Conservation (phyloP, 1,140 invertebrate species). For the Leptoteleia sp. region DNA sequence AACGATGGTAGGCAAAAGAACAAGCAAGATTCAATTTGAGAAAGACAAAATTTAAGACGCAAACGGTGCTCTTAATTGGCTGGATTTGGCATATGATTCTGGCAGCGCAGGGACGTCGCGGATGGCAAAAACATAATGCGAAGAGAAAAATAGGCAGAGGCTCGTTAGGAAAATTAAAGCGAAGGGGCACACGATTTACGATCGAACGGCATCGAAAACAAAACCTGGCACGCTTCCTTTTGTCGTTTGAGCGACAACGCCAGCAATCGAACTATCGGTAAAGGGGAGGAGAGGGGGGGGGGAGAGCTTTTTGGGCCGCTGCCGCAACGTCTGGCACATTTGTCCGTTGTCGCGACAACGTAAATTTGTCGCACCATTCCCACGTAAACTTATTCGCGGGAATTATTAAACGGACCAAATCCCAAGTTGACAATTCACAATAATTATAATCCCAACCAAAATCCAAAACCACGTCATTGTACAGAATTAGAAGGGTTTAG, state of each 20-base stretch:
- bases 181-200: slow-evolving; percentile 23
- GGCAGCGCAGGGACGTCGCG: slow-evolving; percentile 14
- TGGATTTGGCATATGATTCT: slow-evolving; percentile 30
- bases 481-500: too few relatives aligned
- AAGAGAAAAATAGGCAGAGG: slow-evolving; percentile 10
- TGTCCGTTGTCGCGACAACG: slow-evolving; percentile 46
- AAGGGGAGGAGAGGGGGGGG: neutral
- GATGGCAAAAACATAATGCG: slow-evolving; percentile 10
- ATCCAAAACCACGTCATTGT: too few relatives aligned
- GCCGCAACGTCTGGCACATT: slow-evolving; percentile 51
- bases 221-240: slow-evolving; percentile 57
- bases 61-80: slow-evolving; percentile 40
- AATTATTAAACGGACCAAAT: slow-evolving; percentile 17
- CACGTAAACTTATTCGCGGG: slow-evolving; percentile 13
- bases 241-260: slow-evolving; percentile 39
- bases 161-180: slow-evolving; percentile 38
- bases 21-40: too few relatives aligned
- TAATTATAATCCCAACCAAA: neutral
- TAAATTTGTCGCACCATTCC: slow-evolving; percentile 44
- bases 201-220: slow-evolving; percentile 41
- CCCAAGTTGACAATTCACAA: slow-evolving; percentile 2
- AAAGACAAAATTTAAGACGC: too few relatives aligned
- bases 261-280: slow-evolving; percentile 33
- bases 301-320: slow-evolving; percentile 15
- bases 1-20: too few relatives aligned